These are phyloP conservation scores for Eriocheir sinensis DNA, from an alignment of 1,140 invertebrate genomes.

Conservation along the genomic window DNA sequence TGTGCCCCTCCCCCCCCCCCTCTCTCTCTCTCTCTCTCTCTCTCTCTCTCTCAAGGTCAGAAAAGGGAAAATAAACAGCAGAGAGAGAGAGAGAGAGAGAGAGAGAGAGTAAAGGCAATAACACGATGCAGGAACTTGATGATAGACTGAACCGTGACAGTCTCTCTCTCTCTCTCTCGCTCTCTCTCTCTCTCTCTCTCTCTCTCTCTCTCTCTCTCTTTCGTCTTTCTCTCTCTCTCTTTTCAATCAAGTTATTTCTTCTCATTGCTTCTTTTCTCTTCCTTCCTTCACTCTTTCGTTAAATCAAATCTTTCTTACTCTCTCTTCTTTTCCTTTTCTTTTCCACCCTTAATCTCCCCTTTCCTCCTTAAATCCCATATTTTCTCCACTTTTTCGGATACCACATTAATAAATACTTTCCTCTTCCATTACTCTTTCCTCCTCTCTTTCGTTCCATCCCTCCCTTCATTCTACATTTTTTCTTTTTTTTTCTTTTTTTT, in stretches of 20 bases:
- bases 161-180: background rate
- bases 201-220: too few relatives aligned
- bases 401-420: too few relatives aligned
- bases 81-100: constrained; percentile 4
- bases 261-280: too few relatives aligned
- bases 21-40: too few relatives aligned
- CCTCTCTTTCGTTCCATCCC: background rate
- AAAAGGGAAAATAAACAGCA: background rate
- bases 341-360: background rate
- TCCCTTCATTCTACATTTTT: background rate
- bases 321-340: background rate
- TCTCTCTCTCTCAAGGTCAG: too few relatives aligned
- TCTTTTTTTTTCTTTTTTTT: too few relatives aligned
- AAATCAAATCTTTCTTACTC: background rate
- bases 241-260: background rate
- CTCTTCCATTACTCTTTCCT: background rate
- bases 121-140: background rate
- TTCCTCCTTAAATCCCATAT: background rate
- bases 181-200: background rate
- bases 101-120: background rate
- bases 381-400: too few relatives aligned
- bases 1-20: too few relatives aligned
- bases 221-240: too few relatives aligned
- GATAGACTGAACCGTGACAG: constrained; percentile 4
- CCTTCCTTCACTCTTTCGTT: background rate